These are phyloP conservation scores for Lucifuga dentata DNA, from an alignment of 2,113 vertebrate species.

Conservation along the genomic window DNA sequence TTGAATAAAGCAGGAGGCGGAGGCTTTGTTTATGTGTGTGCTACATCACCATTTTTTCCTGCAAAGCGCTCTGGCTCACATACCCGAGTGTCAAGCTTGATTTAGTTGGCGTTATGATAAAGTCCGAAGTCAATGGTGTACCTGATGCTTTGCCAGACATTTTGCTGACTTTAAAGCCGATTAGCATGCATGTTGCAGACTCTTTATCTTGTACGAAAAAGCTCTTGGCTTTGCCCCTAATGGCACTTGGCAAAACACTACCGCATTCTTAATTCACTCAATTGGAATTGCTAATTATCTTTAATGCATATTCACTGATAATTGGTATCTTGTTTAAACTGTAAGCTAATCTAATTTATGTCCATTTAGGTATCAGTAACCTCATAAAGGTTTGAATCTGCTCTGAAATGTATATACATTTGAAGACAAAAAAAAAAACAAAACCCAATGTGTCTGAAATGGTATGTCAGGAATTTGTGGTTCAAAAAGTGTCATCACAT, in stretches of 20 bases:
- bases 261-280: conserved; percentile 65
- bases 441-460: too few species aligned
- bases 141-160: conserved; percentile 49
- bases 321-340: conserved; percentile 64
- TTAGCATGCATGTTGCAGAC: conserved; percentile 54
- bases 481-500: too few species aligned
- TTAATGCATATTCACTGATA: conserved; percentile 72
- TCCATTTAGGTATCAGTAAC: conserved; percentile 55
- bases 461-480: too few species aligned
- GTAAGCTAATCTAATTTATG: conserved; percentile 56
- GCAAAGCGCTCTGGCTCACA: conserved; percentile 20
- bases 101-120: conserved; percentile 54
- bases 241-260: conserved; percentile 66
- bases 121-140: conserved; percentile 41
- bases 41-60: conserved; percentile 49
- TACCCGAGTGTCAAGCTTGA: conserved; percentile 48
- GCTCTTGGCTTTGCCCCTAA: conserved; percentile 60
- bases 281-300: conserved; percentile 75
- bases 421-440: conserved; percentile 23
- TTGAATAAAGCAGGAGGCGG: conserved; percentile 56
- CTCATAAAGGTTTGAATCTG: conserved; percentile 32
- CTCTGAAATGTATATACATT: conserved; percentile 30
- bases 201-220: conserved; percentile 51
- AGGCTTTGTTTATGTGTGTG: conserved; percentile 46
- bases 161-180: conserved; percentile 54